Base-by-base conservation (phyloP, 2,888 invertebrate genomes). In the Sphecodes monilicornis region DNA sequence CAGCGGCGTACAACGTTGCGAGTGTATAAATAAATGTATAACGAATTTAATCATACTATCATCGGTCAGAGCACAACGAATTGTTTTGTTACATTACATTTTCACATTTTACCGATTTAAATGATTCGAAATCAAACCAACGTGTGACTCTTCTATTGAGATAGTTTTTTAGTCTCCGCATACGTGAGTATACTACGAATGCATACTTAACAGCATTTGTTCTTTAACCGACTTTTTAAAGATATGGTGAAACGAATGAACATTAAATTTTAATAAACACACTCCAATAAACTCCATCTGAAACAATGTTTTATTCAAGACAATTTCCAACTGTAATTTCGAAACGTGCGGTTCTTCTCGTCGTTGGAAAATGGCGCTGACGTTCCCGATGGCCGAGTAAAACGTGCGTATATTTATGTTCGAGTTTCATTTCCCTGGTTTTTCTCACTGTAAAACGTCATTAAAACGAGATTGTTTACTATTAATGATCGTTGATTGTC, bases 401-500 rank as follows among this genome's bases (percentile, higher is more conserved):
- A 54, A 54, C 10, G n/a, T 2, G n/a, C 5, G 16, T 29, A 6
- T 13, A 29, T 1, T 32, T 22, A 32, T 4, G 32, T 3, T 32
- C 29, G 22, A 18, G 66, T 22, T 10, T 1, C 3, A n/a, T 22
- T 13, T 2, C 4, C 4, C 10, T 4, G 16, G 4, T 39, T 18
- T 39, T n/a, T 22, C 10, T 39, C 13, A 1, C n/a, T 68, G n/a
- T 13, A 13, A n/a, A 26, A 18, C 1, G 16, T 29, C 16, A 69
- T 69, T 69, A 26, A 8, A 43, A 26, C 68, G 41, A 1, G 68
- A 39, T 26, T 22, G 13, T 32, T 54, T 11, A 22, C 29, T 43
- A 77, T 78, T 66, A 71, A 71, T 50, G 64, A 78, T 66, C 26
- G 64, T 22, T 50, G 79, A 68, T 60, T 57, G 69, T 76, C 32